Percentiles rank a stretch among this genome's conserved stretches.
Evolutionary conservation across 2,113 vertebrate species (phyloP).

Genomic region (Oreocharis arfaki): DNA sequence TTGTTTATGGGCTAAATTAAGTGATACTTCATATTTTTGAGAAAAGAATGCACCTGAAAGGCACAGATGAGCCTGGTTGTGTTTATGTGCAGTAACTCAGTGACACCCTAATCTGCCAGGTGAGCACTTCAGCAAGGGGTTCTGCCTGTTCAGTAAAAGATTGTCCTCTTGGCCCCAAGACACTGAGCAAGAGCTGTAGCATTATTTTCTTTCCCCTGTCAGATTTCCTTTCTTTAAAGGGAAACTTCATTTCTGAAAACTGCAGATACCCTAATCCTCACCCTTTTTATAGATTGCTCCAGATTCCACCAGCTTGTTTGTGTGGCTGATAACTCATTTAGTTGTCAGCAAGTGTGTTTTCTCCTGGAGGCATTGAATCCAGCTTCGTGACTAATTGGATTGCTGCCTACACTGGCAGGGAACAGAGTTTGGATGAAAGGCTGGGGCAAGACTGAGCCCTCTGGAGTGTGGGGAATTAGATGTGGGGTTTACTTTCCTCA

Average conservation of each 20-base stretch:
- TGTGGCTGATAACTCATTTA: neutral
- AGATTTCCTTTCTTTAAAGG: neutral
- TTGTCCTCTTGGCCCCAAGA: neutral
- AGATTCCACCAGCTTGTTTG: slow-evolving; percentile 1
- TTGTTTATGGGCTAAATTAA: neutral
- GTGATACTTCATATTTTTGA: neutral
- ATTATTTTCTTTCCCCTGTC: neutral
- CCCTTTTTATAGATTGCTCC: neutral
- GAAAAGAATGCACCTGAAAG: neutral
- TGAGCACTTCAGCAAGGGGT: neutral
- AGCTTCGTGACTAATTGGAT: neutral
- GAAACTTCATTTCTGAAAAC: neutral
- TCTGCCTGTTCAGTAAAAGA: neutral
- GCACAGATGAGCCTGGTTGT: neutral
- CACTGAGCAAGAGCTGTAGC: neutral
- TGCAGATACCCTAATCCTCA: neutral
- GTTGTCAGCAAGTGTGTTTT: slow-evolving; percentile 32
- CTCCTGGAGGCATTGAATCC: neutral
- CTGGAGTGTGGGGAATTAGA: neutral
- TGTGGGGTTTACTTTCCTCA: neutral
- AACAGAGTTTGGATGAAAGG: neutral
- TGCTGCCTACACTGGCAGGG: neutral
- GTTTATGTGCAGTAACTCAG: neutral
- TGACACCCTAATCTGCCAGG: neutral
- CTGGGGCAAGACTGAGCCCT: neutral